Evolutionary conservation across 1,140 invertebrate genomes (phyloP), one percentile per base, ranked within the genome.

Genomic region (Leptopilina clavipes): DNA sequence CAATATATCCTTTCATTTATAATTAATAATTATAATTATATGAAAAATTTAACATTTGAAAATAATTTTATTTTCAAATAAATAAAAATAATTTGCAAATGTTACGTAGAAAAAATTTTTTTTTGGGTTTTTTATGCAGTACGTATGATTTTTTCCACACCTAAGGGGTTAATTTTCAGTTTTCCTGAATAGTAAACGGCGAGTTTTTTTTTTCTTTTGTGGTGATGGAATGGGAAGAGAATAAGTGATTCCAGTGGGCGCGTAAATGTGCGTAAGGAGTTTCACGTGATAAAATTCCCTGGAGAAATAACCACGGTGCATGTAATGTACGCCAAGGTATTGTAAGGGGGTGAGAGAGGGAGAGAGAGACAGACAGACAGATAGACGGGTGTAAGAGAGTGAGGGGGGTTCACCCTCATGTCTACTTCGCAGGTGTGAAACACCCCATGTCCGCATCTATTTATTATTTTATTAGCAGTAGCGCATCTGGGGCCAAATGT

Each of bases 221-320:
- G 22, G 22, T 65, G 14, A 22, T 65, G 14, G 25, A 31, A 65
- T 12, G 22, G 12, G 12, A 3, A 37, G 59, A n/a, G 22, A n/a
- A 65, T 65, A 65, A 65, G 59, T 65, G 59, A 65, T 31, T 65
- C 59, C 22, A 65, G 59, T 65, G 59, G 59, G 59, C 59, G 25
- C 59, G 11, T 65, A 31, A 65, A 65, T 65, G 59, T 65, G 59
- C 59, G 59, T 65, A 65, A 65, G 79, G 79, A 77, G 84, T 85
- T 87, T 86, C 85, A 84, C 84, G 86, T 77, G 85, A 84, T 85
- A 86, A 86, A 86, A 86, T 85, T 88, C 86, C 86, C 86, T 85
- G 81, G 86, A 88, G 86, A 88, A 88, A 88, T 88, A 88, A 88
- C 83, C 85, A 78, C 78, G 79, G 82, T 86, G 86, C 85, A 85